Evolutionary conservation across 2,888 invertebrate species (phyloP).

Genomic region (Polyommatus icarus): DNA sequence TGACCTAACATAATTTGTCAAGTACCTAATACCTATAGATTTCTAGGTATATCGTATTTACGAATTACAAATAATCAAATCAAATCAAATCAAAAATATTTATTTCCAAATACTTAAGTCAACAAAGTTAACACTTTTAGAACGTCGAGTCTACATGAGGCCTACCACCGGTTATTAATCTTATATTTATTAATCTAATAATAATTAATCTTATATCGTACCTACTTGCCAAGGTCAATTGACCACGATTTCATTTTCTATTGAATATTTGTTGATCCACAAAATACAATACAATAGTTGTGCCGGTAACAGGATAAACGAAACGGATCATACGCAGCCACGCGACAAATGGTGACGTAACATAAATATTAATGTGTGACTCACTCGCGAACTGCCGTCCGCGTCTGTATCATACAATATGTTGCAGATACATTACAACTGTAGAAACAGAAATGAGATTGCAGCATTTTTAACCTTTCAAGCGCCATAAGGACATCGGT

Average conservation of each 20-base stretch:
- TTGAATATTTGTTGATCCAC: neutral
- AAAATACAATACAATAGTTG: neutral
- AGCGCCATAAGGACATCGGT: too few relatives aligned
- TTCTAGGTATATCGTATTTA: too few relatives aligned
- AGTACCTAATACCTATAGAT: too few relatives aligned
- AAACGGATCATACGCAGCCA: neutral
- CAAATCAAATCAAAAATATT: too few relatives aligned
- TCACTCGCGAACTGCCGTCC: neutral
- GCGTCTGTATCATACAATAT: neutral
- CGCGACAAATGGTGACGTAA: conserved; percentile 29
- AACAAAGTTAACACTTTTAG: too few relatives aligned
- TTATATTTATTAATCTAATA: too few relatives aligned
- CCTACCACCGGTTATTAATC: too few relatives aligned
- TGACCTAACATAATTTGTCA: too few relatives aligned
- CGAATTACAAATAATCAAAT: too few relatives aligned
- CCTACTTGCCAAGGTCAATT: neutral
- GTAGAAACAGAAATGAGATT: neutral
- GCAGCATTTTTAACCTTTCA: neutral
- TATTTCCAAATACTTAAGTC: too few relatives aligned
- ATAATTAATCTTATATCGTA: too few relatives aligned
- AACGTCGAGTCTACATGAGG: too few relatives aligned
- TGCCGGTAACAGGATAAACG: conserved; percentile 31
- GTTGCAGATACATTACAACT: neutral
- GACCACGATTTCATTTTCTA: neutral
- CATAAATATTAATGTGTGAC: conserved; percentile 14